phyloP scores from a whole-genome alignment of 2,888 invertebrate genomes.

The Meghimatium bilineatum region DNA sequence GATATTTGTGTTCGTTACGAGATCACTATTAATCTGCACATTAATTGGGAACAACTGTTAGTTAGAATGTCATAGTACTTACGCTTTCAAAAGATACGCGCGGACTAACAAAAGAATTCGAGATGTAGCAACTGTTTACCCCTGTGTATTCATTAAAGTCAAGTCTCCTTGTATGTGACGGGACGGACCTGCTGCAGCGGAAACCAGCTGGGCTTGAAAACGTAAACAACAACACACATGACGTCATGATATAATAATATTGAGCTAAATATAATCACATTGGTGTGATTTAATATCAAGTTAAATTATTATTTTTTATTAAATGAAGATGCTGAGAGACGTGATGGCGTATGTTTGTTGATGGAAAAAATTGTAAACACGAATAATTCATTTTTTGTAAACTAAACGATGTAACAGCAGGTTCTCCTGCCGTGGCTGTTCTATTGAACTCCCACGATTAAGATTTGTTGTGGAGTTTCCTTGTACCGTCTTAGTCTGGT shows the following conservation, averaged over 20 bases:
- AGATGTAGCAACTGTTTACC: not conserved
- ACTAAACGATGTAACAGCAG: constrained; percentile 4
- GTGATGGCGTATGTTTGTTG: not conserved
- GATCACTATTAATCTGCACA: not conserved
- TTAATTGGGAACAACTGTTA: not conserved
- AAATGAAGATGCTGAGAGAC: not conserved
- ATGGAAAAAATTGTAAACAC: not conserved
- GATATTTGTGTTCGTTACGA: not conserved
- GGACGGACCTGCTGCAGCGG: not conserved
- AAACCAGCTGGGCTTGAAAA: constrained; percentile 27
- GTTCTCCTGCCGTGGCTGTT: constrained; percentile 1
- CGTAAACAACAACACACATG: constrained; percentile 40
- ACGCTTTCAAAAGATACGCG: not conserved
- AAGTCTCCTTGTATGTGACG: not conserved
- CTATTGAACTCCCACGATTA: not conserved
- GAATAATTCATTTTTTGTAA: not conserved
- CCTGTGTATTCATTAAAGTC: not conserved
- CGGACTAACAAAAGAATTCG: not conserved
- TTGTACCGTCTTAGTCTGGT: not conserved
- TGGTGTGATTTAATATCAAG: not conserved
- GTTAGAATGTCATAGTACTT: not conserved
- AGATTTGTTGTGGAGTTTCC: constrained; percentile 22
- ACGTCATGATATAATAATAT: constrained; percentile 24
- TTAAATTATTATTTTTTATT: not conserved
- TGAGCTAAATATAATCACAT: not conserved